phyloP scores from a whole-genome alignment of 2,888 invertebrate genomes.

The Nomada hirtipes region DNA sequence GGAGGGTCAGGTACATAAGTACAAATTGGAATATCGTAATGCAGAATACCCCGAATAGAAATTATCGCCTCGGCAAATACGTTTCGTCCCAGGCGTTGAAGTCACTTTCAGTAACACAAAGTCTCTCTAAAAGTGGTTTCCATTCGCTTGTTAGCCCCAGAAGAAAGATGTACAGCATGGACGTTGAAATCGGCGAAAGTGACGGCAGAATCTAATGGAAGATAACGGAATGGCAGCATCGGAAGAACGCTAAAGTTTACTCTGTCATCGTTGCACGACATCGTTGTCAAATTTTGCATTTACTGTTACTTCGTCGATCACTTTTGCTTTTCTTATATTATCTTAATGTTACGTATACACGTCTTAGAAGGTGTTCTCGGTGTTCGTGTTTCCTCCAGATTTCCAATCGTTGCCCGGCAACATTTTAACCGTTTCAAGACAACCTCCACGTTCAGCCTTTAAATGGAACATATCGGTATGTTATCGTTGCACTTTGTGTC shows the following conservation, averaged over 20 bases:
- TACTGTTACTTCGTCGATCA: slow-evolving; percentile 61
- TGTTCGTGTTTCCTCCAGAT: slow-evolving; percentile 55
- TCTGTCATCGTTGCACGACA: slow-evolving; percentile 64
- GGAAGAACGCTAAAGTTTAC: slow-evolving; percentile 30
- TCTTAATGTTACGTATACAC: slow-evolving; percentile 56
- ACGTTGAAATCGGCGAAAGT: slow-evolving; percentile 35
- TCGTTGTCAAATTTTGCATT: slow-evolving; percentile 56
- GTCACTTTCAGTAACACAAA: background rate
- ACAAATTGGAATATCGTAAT: background rate
- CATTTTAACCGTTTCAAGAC: slow-evolving; percentile 26
- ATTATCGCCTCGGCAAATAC: no score
- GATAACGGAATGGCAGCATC: slow-evolving; percentile 29
- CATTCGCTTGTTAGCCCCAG: background rate
- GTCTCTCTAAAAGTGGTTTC: background rate
- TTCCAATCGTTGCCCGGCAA: slow-evolving; percentile 39
- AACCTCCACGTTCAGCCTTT: slow-evolving; percentile 33
- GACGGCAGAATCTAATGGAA: slow-evolving; percentile 23
- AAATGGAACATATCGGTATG: slow-evolving; percentile 52
- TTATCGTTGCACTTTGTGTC: slow-evolving; percentile 75
- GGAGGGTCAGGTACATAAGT: no score
- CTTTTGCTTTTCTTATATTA: slow-evolving; percentile 57
- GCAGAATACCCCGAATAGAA: background rate
- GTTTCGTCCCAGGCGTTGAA: no score
- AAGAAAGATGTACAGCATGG: slow-evolving; percentile 5
- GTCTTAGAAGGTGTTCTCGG: slow-evolving; percentile 60